Conservation (phyloP, 1,140 invertebrate genomes). For the Drosophila melanica region DNA sequence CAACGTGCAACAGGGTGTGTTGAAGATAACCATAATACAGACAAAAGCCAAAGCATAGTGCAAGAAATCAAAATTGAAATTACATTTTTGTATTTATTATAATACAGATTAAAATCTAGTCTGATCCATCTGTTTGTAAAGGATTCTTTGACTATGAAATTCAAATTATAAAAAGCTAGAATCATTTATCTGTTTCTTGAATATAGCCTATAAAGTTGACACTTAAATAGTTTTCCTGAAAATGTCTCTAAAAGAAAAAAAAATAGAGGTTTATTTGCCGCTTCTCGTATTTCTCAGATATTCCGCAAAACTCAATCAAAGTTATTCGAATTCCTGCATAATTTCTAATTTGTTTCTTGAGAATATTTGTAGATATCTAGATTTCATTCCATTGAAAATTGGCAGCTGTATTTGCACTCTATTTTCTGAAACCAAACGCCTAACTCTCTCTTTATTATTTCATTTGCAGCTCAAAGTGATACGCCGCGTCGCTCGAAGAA, state of each 20-base stretch:
- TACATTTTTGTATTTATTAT: conserved; percentile 31
- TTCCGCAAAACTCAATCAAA: too few species aligned
- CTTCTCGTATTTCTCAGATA: too few species aligned
- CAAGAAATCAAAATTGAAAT: conserved; percentile 20
- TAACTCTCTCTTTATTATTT: not conserved
- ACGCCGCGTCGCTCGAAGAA: conserved; percentile 82
- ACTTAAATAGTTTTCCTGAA: not conserved
- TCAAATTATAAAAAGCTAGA: not conserved
- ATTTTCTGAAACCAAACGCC: too few species aligned
- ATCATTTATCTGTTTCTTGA: not conserved
- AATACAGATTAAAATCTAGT: conserved; percentile 9
- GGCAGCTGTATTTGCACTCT: not conserved
- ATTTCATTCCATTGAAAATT: not conserved
- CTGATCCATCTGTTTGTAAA: too few species aligned
- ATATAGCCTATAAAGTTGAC: not conserved
- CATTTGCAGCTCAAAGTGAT: conserved; percentile 67
- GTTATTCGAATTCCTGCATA: too few species aligned
- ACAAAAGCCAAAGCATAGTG: conserved; percentile 18
- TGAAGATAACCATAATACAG: conserved; percentile 60
- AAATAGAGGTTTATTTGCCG: too few species aligned
- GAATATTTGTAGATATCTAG: too few species aligned
- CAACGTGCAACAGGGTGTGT: conserved; percentile 57
- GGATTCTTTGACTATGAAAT: too few species aligned
- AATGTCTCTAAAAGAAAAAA: too few species aligned
- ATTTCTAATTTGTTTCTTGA: too few species aligned